These are phyloP conservation scores for Ips nitidus DNA, from an alignment of 1,140 invertebrate genomes.

Conservation along the genomic window DNA sequence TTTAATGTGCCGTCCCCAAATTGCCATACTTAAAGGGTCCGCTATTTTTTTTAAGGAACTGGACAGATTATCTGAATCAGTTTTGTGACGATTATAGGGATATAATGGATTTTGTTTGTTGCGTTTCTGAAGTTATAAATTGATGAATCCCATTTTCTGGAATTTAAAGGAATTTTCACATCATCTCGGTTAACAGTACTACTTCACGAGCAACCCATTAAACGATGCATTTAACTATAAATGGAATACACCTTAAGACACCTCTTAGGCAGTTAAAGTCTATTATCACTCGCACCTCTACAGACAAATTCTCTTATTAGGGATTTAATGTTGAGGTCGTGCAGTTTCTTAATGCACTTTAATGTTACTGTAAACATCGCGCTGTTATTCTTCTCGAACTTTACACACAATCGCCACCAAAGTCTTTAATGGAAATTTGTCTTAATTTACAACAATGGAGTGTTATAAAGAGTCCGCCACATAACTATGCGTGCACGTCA, in stretches of 20 bases:
- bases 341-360: constrained; percentile 1
- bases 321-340: neutral
- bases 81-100: neutral
- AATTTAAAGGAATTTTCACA: neutral
- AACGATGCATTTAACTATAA: neutral
- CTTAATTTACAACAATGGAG: too few species aligned
- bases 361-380: too few species aligned
- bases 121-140: neutral
- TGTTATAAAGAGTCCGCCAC: too few species aligned
- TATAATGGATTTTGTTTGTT: neutral
- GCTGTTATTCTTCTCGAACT: too few species aligned
- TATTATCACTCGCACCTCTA: neutral
- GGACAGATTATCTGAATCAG: constrained; percentile 19
- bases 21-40: constrained; percentile 19
- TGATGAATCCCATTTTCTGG: neutral
- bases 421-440: too few species aligned
- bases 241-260: neutral
- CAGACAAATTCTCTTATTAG: constrained; percentile 9
- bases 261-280: constrained; percentile 2
- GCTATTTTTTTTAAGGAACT: constrained; percentile 17
- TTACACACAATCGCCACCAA: too few species aligned
- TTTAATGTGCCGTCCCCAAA: constrained; percentile 27
- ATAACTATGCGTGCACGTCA: too few species aligned
- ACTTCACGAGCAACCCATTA: neutral
- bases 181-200: neutral